Conservation (phyloP, 2,888 invertebrate species). For the Lycocerus yunnanus region DNA sequence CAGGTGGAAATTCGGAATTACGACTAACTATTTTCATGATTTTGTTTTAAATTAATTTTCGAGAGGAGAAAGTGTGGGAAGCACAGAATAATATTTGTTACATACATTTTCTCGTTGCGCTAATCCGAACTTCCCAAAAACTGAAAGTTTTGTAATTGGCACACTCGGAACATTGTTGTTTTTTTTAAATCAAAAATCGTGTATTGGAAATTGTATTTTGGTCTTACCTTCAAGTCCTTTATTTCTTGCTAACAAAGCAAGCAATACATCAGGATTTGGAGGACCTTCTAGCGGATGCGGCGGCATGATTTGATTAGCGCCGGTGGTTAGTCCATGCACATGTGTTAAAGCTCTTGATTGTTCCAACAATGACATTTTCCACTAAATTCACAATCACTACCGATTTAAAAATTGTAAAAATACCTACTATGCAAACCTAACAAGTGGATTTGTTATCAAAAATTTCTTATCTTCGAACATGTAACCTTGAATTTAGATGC, state of each 20-base stretch:
- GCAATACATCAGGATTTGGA: conserved; percentile 82
- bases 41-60: background rate
- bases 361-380: conserved; percentile 54
- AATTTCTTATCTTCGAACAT: conserved; percentile 26
- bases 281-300: conserved; percentile 57
- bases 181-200: background rate
- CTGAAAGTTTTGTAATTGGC: too few relatives aligned
- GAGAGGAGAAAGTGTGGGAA: background rate
- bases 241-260: conserved; percentile 83
- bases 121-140: too few relatives aligned
- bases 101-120: too few relatives aligned
- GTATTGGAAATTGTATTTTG: background rate
- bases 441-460: conserved; percentile 22
- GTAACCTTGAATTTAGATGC: conserved; percentile 31
- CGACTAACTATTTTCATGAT: too few relatives aligned
- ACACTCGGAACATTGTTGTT: too few relatives aligned
- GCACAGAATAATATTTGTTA: background rate
- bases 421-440: conserved; percentile 21
- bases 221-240: conserved; percentile 87
- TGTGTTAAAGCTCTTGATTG: conserved; percentile 51
- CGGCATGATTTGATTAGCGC: conserved; percentile 50
- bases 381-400: conserved; percentile 28
- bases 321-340: conserved; percentile 51
- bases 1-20: background rate
- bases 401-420: conserved; percentile 16